Conservation (phyloP, 2,113 vertebrate species). For the Nothoprocta perdicaria region DNA sequence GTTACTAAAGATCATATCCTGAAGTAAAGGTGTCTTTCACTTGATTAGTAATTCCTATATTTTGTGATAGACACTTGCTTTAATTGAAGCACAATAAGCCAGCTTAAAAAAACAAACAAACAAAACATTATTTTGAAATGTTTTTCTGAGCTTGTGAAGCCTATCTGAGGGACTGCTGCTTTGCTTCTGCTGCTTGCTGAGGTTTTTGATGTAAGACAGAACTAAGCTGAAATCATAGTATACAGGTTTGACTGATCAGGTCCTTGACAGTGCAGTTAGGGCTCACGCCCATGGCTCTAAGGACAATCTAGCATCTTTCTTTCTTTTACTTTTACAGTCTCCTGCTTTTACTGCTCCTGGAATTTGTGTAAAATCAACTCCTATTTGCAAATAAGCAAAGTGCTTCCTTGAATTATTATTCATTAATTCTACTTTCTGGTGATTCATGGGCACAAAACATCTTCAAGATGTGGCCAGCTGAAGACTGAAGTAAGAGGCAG, state of each 20-base stretch:
- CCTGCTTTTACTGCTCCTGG: not conserved
- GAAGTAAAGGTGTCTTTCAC: not conserved
- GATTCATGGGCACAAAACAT: not conserved
- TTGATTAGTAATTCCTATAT: not conserved
- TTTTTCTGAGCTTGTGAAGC: not conserved
- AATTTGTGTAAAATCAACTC: not conserved
- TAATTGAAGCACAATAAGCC: not conserved
- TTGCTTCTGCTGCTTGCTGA: not conserved
- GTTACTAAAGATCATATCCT: not conserved
- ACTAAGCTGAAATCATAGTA: not conserved
- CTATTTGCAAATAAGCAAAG: not conserved
- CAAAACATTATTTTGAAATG: not conserved
- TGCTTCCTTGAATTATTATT: not conserved
- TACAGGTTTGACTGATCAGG: not conserved
- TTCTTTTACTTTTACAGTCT: not conserved
- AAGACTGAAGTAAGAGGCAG: not conserved
- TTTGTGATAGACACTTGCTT: not conserved
- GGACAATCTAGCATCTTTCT: not conserved
- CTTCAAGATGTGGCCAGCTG: not conserved
- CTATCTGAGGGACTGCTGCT: not conserved
- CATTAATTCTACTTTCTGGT: not conserved
- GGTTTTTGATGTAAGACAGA: not conserved
- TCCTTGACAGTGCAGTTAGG: not conserved
- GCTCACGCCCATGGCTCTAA: not conserved
- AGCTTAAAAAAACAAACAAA: not conserved